A percentile compares a stretch with the other conserved stretches of the same genome.
Evolutionary conservation across 2,113 vertebrate species (phyloP).

Genomic region (Romanogobio albipinnatus): DNA sequence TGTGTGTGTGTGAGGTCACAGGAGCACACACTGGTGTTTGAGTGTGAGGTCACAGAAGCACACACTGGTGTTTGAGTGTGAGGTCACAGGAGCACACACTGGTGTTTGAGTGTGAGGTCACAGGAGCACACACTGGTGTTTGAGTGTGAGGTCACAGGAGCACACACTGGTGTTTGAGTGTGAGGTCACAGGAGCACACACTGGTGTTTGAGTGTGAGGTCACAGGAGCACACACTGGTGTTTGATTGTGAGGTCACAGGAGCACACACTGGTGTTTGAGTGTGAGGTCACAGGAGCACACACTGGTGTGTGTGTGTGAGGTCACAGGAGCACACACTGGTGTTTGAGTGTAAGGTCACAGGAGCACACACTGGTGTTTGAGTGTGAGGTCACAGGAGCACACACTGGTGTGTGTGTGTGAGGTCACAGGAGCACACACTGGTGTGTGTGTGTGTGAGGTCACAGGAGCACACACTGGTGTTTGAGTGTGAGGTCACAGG

Average conservation of each 20-base stretch:
- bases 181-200: constrained; percentile 54
- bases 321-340: too few relatives aligned
- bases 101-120: constrained; percentile 64
- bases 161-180: constrained; percentile 51
- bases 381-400: constrained; percentile 64
- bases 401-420: constrained; percentile 64
- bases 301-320: too few relatives aligned
- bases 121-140: too few relatives aligned
- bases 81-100: not conserved
- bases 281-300: constrained; percentile 64
- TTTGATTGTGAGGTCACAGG: constrained; percentile 64
- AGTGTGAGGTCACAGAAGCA: constrained; percentile 64
- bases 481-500: constrained; percentile 64
- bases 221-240: too few relatives aligned
- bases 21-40: too few relatives aligned
- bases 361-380: too few relatives aligned
- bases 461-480: too few relatives aligned
- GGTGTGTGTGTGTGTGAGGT: constrained; percentile 64
- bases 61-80: constrained; percentile 64
- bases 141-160: constrained; percentile 64
- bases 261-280: too few relatives aligned
- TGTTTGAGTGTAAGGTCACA: constrained; percentile 65
- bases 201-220: constrained; percentile 64
- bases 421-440: not conserved
- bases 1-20: constrained; percentile 64